These are phyloP conservation scores for Malurus splendens DNA, from an alignment of 2,797 vertebrate species.

Conservation along the genomic window DNA sequence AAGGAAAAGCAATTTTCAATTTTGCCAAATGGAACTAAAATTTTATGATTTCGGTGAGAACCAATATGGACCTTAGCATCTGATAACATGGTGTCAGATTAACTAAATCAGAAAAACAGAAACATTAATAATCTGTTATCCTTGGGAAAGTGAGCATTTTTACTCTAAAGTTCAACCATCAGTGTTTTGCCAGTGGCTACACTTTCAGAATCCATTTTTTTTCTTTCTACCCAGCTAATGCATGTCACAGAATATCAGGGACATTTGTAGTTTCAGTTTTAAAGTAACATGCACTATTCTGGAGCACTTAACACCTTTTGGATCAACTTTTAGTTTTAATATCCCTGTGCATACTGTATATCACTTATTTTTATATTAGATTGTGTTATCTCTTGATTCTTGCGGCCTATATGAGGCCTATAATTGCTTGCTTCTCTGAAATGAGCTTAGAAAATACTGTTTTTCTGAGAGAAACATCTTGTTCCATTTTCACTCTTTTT, in stretches of 20 bases:
- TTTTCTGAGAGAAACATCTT: background rate
- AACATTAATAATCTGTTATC: background rate
- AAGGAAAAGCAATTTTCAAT: background rate
- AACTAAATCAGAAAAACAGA: background rate
- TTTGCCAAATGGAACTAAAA: background rate
- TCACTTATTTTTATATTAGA: background rate
- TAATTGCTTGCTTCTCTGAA: background rate
- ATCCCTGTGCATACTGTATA: background rate
- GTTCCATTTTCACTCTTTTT: background rate
- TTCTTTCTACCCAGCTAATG: background rate
- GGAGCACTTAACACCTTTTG: background rate
- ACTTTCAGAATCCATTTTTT: background rate
- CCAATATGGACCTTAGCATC: background rate
- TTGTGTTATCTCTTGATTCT: background rate
- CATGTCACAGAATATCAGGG: background rate
- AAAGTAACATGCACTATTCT: background rate
- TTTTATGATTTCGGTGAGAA: background rate
- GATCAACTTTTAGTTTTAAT: background rate
- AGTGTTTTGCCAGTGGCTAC: background rate
- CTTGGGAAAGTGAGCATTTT: background rate
- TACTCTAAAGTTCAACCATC: background rate
- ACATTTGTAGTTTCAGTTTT: background rate
- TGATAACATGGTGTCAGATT: background rate
- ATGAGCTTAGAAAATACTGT: background rate
- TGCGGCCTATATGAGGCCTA: background rate